Conservation (phyloP, 1,140 invertebrate genomes). For the Apocrypta bakeri region DNA sequence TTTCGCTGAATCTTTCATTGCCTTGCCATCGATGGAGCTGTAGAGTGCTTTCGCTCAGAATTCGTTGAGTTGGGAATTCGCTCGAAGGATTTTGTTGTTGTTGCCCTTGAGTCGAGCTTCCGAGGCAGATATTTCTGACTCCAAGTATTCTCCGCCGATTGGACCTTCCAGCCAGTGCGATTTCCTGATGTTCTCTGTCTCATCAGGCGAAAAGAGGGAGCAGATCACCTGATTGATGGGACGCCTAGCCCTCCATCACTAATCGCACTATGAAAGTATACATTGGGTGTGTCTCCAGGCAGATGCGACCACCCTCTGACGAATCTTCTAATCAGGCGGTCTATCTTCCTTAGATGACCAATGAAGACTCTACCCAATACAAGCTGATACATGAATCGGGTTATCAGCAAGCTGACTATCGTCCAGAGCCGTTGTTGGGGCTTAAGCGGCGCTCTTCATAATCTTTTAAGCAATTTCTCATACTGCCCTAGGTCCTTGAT, state of each 20-base stretch:
- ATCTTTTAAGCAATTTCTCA: conserved; percentile 50
- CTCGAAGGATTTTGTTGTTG: neutral
- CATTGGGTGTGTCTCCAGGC: conserved; percentile 60
- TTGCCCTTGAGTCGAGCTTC: conserved; percentile 45
- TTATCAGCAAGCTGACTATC: conserved; percentile 55
- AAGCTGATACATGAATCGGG: conserved; percentile 57
- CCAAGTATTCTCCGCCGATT: conserved; percentile 3
- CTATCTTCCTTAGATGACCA: conserved; percentile 56
- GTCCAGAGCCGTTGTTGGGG: conserved; percentile 63
- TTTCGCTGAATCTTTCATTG: conserved; percentile 48
- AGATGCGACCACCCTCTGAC: conserved; percentile 62
- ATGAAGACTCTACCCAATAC: conserved; percentile 56
- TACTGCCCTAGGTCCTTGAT: neutral
- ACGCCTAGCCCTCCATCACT: conserved; percentile 62
- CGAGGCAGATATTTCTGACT: conserved; percentile 47
- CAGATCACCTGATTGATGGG: conserved; percentile 50
- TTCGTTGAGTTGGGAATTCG: no score
- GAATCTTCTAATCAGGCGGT: conserved; percentile 55
- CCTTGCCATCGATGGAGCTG: conserved; percentile 53
- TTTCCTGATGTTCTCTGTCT: no score
- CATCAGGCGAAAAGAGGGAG: conserved; percentile 44
- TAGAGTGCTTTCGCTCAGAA: conserved; percentile 52
- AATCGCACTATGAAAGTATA: conserved; percentile 61
- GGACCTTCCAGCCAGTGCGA: neutral
- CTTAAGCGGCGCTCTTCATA: conserved; percentile 62